Conservation (phyloP, 1,140 invertebrate genomes). For the Zaprionus vittiger region DNA sequence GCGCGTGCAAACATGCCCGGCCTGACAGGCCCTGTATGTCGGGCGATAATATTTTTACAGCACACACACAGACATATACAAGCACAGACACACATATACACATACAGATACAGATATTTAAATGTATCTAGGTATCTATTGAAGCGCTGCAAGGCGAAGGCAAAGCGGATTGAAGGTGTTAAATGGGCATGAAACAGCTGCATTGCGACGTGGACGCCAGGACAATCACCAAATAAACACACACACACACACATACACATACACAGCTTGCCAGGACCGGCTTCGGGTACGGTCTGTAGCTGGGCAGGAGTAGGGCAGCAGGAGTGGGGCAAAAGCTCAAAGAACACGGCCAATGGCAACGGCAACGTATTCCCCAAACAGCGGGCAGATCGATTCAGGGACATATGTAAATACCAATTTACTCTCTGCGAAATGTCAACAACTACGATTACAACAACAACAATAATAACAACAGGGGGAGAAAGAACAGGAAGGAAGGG, state of each 20-base stretch:
- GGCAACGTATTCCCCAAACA: conserved; percentile 64
- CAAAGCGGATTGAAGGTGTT: conserved; percentile 79
- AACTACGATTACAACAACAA: conserved; percentile 69
- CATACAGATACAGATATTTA: conserved; percentile 11
- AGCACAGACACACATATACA: conserved; percentile 13
- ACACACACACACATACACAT: conserved; percentile 47
- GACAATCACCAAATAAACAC: conserved; percentile 77
- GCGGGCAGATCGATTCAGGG: conserved; percentile 53
- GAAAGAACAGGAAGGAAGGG: conserved; percentile 6
- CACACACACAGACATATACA: conserved; percentile 24
- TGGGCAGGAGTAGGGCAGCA: neutral
- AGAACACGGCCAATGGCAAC: conserved; percentile 45
- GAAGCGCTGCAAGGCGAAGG: conserved; percentile 28
- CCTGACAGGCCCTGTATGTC: conserved; percentile 62
- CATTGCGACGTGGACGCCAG: conserved; percentile 70
- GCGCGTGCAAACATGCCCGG: conserved; percentile 64
- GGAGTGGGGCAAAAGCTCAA: conserved; percentile 63
- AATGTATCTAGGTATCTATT: conserved; percentile 40
- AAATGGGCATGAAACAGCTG: conserved; percentile 82
- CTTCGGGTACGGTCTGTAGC: neutral
- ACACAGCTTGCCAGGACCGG: neutral
- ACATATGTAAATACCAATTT: conserved; percentile 83
- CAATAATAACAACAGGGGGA: conserved; percentile 15
- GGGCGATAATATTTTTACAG: conserved; percentile 74
- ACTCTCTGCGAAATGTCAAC: conserved; percentile 77